A percentile compares a stretch with the other conserved stretches of the same genome.
phyloP scores from a whole-genome alignment of 2,113 vertebrate genomes.

The Lipophrys pholis region DNA sequence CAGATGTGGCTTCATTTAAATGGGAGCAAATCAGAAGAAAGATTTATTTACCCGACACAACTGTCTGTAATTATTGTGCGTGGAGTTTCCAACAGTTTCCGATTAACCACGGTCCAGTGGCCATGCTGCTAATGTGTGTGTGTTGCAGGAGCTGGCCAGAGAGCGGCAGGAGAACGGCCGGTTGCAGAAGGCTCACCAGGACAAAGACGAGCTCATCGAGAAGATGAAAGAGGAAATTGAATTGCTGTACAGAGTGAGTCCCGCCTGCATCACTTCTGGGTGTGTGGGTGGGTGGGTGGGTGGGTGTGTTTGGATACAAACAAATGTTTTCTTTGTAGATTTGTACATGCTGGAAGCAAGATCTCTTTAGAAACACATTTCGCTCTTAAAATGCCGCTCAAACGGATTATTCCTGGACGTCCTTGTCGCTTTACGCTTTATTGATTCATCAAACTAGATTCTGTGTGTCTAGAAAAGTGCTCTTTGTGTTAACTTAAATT shows the following conservation, averaged over 20 bases:
- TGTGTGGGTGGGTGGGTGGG: constrained; percentile 30
- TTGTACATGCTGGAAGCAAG: too few relatives aligned
- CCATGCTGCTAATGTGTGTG: not conserved
- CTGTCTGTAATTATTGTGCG: too few relatives aligned
- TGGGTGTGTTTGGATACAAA: too few relatives aligned
- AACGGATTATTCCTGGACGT: constrained; percentile 5
- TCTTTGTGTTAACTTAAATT: constrained; percentile 17
- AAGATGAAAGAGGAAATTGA: constrained; percentile 97
- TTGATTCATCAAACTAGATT: constrained; percentile 11
- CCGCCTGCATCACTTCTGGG: not conserved
- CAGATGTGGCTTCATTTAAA: too few relatives aligned
- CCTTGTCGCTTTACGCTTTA: not conserved
- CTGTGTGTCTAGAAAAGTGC: not conserved
- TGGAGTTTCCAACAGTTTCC: too few relatives aligned
- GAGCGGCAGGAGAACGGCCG: constrained; percentile 91
- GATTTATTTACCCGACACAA: too few relatives aligned
- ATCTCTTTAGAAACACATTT: not conserved
- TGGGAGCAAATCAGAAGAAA: too few relatives aligned
- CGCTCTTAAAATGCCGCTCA: constrained; percentile 3
- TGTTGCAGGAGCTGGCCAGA: constrained; percentile 87
- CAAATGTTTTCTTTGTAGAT: too few relatives aligned
- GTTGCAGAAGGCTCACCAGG: constrained; percentile 89
- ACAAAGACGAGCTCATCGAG: constrained; percentile 93
- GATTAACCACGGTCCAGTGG: too few relatives aligned
- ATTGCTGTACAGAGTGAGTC: constrained; percentile 95